Conservation (phyloP, 2,113 vertebrate genomes). For the human region GRCh38 chrX:66669001-66669500, state of each 20-base stretch:
- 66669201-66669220: not conserved
- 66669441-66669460: not conserved
- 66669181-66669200: not conserved
- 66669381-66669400: not conserved
- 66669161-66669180: not conserved
- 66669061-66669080: not conserved
- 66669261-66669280: not conserved
- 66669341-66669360: not conserved
- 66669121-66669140: not conserved
- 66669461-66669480: not conserved
- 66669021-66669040: not conserved
- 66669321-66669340: not conserved
- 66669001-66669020: not conserved
- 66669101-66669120: not conserved
- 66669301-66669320: not conserved
- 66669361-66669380: not conserved
- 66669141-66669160: not conserved
- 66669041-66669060: not conserved
- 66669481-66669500: not conserved
- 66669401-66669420: not conserved
- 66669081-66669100: not conserved
- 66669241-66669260: not conserved
- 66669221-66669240: not conserved
- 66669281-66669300: not conserved
- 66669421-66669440: not conserved